Evolutionary conservation across 2,888 invertebrate genomes (phyloP), one percentile per base, ranked within the genome.

Genomic region (Eupithecia inturbata): DNA sequence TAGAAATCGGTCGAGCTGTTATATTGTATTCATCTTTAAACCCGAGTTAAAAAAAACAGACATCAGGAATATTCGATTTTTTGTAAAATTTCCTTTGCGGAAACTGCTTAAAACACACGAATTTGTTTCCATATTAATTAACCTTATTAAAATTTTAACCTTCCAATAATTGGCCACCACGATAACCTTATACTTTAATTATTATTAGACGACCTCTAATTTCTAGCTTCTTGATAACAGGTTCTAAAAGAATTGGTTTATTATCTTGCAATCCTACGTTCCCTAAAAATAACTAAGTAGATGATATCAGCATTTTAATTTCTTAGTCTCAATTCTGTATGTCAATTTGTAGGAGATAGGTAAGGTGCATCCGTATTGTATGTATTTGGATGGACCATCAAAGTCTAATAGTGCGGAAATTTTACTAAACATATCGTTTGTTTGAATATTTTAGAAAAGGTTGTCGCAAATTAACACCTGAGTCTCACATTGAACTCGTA

Each of bases 171-270:
- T 57, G 22, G 26, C 26, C 26, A 26, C 12, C 26, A 14, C 22
- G 57, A 57, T 57, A 57, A 57, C 57, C 57, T 57, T 22, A 14
- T 57, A 12, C 14, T 57, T 57, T 57, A 26, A 14, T 57, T 57
- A 53, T 12, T 53, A 57, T 14, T 57, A 5, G 26, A 26, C 26
- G 57, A 57, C 26, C 57, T 57, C 26, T 57, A 57, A 26, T 26
- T 57, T 57, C 14, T 57, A 1, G 3, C 4, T 57, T 57, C 57
- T 26, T 57, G 57, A 57, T 57, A 57, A 22, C 57, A 26, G 53
- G 53, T 53, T 57, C 57, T 9, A 57, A 57, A 57, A 22, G 57
- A 57, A 57, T 57, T 57, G 26, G 26, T 57, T 57, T 26, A 26
- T 57, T 26, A 26, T 57, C 26, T 57, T 14, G 26, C 57, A 26